Evolutionary conservation across 2,888 invertebrate genomes (phyloP).

Genomic region (Andrena marginata): DNA sequence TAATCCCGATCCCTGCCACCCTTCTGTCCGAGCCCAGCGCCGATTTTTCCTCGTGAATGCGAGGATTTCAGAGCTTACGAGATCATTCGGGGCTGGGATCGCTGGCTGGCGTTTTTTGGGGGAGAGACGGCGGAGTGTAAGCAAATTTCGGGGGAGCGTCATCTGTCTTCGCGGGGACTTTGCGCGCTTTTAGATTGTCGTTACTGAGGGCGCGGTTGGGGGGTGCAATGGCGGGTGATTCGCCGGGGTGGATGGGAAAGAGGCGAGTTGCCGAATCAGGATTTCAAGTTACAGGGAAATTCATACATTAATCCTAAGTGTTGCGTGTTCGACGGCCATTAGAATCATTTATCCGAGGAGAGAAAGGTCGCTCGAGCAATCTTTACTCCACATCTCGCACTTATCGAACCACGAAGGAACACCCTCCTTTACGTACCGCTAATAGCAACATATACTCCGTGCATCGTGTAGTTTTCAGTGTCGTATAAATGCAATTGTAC

Average conservation of each 20-base stretch:
- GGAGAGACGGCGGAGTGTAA: conserved; percentile 2
- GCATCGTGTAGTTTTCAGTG: too few species aligned
- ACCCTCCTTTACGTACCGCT: too few species aligned
- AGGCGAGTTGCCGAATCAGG: too few species aligned
- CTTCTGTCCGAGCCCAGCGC: not conserved
- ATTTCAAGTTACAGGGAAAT: too few species aligned
- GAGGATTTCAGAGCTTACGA: conserved; percentile 46
- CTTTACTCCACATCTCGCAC: too few species aligned
- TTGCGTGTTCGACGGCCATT: too few species aligned
- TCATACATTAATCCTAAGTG: too few species aligned
- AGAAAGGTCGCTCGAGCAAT: too few species aligned
- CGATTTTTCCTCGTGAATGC: conserved; percentile 52
- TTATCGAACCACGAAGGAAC: too few species aligned
- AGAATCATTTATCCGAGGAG: too few species aligned
- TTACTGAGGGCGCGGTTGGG: not conserved
- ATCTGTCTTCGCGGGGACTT: conserved; percentile 12
- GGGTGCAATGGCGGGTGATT: not conserved
- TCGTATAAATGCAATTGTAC: not conserved
- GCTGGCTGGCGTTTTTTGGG: conserved; percentile 12
- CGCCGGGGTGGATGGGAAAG: too few species aligned
- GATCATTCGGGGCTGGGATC: conserved; percentile 60
- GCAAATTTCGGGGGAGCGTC: conserved; percentile 14
- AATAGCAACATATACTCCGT: too few species aligned
- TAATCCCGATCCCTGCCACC: conserved; percentile 60
- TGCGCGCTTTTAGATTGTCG: not conserved